Percentiles rank a stretch among this genome's conserved stretches.
phyloP scores from a whole-genome alignment of 2,797 vertebrate species.

The Taeniopygia guttata region DNA sequence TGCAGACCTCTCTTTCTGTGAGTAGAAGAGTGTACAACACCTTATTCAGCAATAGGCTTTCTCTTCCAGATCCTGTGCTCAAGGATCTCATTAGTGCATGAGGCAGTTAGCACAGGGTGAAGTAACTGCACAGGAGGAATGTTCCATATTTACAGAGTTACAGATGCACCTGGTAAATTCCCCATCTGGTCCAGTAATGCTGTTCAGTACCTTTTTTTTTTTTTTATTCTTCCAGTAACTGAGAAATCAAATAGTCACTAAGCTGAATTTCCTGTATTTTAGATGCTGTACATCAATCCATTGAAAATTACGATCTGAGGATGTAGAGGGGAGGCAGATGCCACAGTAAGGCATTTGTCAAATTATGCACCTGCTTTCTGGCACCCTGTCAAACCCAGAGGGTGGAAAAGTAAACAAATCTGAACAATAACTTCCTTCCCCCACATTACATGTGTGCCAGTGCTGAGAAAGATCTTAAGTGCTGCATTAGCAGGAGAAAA shows the following conservation, averaged over 20 bases:
- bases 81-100: background rate
- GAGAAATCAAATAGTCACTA: background rate
- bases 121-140: background rate
- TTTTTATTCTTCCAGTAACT: background rate
- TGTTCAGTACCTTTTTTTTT: background rate
- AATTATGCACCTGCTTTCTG: constrained; percentile 7
- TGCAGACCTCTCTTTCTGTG: background rate
- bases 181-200: background rate
- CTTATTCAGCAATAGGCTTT: background rate
- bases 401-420: background rate
- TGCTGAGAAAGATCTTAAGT: background rate
- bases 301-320: background rate
- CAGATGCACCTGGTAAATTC: background rate
- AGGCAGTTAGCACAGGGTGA: background rate
- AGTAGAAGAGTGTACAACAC: background rate
- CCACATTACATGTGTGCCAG: background rate
- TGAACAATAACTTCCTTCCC: constrained; percentile 1
- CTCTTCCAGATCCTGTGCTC: background rate
- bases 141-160: background rate
- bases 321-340: background rate
- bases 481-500: background rate
- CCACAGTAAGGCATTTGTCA: background rate
- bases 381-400: background rate
- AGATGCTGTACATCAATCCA: background rate
- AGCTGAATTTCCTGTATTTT: background rate